Evolutionary conservation across 1,140 invertebrate species (phyloP).

Genomic region (Pogonus chalceus): DNA sequence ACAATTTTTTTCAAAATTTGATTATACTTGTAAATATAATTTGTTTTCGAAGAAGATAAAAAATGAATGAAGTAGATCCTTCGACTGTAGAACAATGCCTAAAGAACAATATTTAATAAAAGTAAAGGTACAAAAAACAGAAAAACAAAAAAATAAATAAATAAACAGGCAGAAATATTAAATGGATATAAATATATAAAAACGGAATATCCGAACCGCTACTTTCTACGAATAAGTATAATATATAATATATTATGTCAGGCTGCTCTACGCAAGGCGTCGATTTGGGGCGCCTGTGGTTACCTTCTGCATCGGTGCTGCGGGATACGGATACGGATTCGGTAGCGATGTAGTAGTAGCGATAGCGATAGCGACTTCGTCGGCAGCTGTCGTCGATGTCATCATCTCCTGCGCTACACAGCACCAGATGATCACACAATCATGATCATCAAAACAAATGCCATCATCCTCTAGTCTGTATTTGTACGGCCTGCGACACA

Average conservation of each 20-base stretch:
- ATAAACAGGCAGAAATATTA: not conserved
- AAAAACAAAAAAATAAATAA: not conserved
- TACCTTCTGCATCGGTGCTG: not conserved
- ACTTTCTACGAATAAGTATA: too few species aligned
- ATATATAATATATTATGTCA: not conserved
- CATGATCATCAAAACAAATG: too few species aligned
- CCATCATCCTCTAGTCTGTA: too few species aligned
- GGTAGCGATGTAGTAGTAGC: not conserved
- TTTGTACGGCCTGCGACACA: constrained; percentile 3
- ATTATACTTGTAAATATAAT: too few species aligned
- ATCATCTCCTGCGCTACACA: not conserved
- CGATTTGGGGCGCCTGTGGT: constrained; percentile 2
- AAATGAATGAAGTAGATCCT: too few species aligned
- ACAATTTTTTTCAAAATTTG: too few species aligned
- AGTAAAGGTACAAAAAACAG: too few species aligned
- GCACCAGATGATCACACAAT: constrained; percentile 4
- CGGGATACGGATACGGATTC: too few species aligned
- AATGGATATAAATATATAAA: not conserved
- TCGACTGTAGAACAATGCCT: too few species aligned
- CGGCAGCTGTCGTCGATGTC: not conserved
- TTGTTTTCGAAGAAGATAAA: too few species aligned
- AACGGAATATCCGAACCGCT: constrained; percentile 1
- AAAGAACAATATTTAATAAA: too few species aligned
- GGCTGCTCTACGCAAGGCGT: constrained; percentile 5
- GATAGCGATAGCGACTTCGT: not conserved